A percentile compares a stretch with the other conserved stretches of the same genome.
These are phyloP conservation scores for Drosophila subsilvestris DNA, from an alignment of 2,888 invertebrate genomes.

Conservation along the genomic window DNA sequence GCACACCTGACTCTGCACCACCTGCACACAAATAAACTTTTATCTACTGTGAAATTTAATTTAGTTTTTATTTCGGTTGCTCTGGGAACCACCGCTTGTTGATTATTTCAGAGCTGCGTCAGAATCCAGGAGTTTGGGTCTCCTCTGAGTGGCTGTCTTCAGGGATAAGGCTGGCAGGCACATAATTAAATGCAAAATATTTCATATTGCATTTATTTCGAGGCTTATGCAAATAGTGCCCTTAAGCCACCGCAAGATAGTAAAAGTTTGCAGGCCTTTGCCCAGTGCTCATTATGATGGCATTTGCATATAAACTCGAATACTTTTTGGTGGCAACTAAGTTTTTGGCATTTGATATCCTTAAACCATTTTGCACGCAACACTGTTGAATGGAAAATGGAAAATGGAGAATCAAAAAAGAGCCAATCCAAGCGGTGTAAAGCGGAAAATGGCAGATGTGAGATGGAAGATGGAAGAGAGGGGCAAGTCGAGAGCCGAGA, in stretches of 20 bases:
- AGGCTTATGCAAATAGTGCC: constrained; percentile 76
- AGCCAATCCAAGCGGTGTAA: neutral
- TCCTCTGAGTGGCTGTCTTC: neutral
- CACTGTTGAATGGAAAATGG: constrained; percentile 28
- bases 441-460: neutral
- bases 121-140: neutral
- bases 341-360: constrained; percentile 33
- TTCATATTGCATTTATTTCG: constrained; percentile 66
- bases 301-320: constrained; percentile 64
- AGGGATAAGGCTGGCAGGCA: neutral
- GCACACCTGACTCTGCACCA: constrained; percentile 28
- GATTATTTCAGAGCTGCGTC: constrained; percentile 15
- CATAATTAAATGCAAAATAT: constrained; percentile 79
- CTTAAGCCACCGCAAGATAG: constrained; percentile 64
- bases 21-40: constrained; percentile 51
- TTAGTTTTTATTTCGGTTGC: constrained; percentile 45
- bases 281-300: constrained; percentile 29
- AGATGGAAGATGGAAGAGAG: too few species aligned
- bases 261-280: constrained; percentile 65
- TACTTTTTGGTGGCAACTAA: constrained; percentile 40
- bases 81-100: constrained; percentile 33
- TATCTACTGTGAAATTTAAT: constrained; percentile 58
- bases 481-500: constrained; percentile 32
- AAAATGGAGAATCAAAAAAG: neutral
- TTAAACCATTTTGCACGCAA: constrained; percentile 32